Base-by-base conservation (phyloP, 2,113 vertebrate genomes). In the Ageneiosus marmoratus region DNA sequence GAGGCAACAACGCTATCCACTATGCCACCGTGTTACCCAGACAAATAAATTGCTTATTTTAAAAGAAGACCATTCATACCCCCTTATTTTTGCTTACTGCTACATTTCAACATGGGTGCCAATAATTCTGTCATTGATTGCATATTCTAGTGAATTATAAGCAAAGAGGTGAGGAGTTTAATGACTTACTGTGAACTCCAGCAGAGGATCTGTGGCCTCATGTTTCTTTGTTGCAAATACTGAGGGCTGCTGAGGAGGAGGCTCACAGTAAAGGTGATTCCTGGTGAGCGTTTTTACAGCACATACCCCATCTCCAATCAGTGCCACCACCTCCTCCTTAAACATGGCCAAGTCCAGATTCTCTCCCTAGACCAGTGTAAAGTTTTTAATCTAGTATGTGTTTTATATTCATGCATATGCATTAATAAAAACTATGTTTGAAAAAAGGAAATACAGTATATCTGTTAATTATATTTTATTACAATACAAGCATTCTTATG, bases 201-300 rank as follows among this genome's bases (percentile, higher is more conserved):
- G 97, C 46, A 98, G 93, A 2, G 91, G 86, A 27, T 98, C 96
- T 0, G 93, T 90, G 22, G 94, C 95, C 83, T 98, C 97, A 0
- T 92, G 50, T 34, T 53, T 92, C 73, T 95, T 95, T 91, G 0
- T 96, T 94, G 1, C 92, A 85, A 0, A 95, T 94, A 0, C 50
- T 22, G 93, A 84, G 0, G 97, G 97, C 91, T 99, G 97, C 91
- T 96, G 95, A 0, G 92, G 85, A 0, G 98, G 98, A 0, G 98
- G 98, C 83, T 99, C 97, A 0, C 98, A 99, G 91, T 99, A 99
- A 10, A 99, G 94, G 80, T 99, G 97, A 90, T 97, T 95, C 83
- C 94, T 94, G 34, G 98, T 98, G 67, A 99, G 91, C 0, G 98
- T 99, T 93, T 98, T 98, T 74, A 99, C 96, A 18, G 95, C 91